Evolutionary conservation across 2,113 vertebrate species (phyloP), one percentile per base, ranked within the genome.

Genomic region (Empidonax alnorum): DNA sequence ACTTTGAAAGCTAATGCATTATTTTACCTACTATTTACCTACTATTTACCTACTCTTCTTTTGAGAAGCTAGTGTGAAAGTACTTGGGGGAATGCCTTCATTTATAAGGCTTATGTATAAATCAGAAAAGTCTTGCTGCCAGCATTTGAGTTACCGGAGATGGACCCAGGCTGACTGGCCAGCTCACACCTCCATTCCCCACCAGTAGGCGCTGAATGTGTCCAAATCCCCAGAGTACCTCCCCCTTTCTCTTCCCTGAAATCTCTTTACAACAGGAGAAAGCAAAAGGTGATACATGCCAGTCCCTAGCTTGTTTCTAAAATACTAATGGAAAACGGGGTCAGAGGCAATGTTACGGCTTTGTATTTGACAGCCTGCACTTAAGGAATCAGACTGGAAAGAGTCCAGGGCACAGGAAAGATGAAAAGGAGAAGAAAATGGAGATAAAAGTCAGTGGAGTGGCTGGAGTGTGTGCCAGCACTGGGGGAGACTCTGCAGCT

Each of bases 371-470:
- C 73, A 85, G 66, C 46, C 74, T 89, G 30, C 65, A 61, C 61
- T 91, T 84, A 84, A 89, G 73, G 56, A 94, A 89, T 56, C 84
- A 74, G 68, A 55, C 42, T 81, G 68, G 87, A 89, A 92, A 78
- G 33, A 65, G 87, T 79, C 75, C 62, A 61, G 65, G 79, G 55
- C 74, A 91, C 35, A 84, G 22, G 42, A 91, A 93, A 79, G 66
- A 91, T 62, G 41, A 89, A 92, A 87, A 90, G 59, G 33, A 83
- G 49, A 78, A 96, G 73, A 91, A 92, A 79, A 49, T 82, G 42
- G 58, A 94, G 81, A 89, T 91, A 73, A 91, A 96, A 91, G 77
- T 89, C 77, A 72, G n/a, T 66, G 27, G 69, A 87, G 41, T 0
- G 0, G 41, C 77, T 89, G 74, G 62, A 91, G 77, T 1, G 3